These are phyloP conservation scores for Acronicta psi DNA, from an alignment of 2,888 invertebrate species.

Conservation along the genomic window DNA sequence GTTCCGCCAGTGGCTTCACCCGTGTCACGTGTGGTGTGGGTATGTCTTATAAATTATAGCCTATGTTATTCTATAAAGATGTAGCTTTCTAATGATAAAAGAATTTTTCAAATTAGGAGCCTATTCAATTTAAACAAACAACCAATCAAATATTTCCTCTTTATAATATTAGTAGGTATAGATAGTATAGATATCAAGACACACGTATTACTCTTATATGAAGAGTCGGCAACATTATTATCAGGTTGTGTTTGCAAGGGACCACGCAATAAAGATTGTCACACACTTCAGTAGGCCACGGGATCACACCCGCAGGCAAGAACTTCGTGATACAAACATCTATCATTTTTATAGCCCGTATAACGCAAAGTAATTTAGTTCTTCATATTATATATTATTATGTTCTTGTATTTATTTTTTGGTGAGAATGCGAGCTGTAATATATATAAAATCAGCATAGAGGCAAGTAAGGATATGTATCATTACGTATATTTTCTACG, in stretches of 20 bases:
- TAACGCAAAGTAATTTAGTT: conserved; percentile 33
- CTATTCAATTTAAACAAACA: too few species aligned
- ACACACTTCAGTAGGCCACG: conserved; percentile 18
- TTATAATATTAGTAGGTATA: too few species aligned
- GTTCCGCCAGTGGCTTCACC: too few species aligned
- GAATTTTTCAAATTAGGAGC: too few species aligned
- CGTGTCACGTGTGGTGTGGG: too few species aligned
- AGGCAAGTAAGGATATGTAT: too few species aligned
- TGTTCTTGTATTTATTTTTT: not conserved
- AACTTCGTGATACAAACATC: conserved; percentile 32
- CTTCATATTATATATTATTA: conserved; percentile 4
- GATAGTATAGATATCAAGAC: too few species aligned
- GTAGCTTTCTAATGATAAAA: too few species aligned
- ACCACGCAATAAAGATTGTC: conserved; percentile 38
- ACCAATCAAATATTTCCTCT: too few species aligned
- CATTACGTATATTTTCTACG: too few species aligned
- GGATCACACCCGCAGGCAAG: conserved; percentile 26
- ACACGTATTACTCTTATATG: not conserved
- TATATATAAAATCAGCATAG: not conserved
- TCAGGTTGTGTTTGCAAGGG: conserved; percentile 22
- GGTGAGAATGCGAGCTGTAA: not conserved
- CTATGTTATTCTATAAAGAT: too few species aligned
- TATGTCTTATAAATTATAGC: too few species aligned
- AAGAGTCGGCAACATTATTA: not conserved
- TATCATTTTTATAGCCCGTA: conserved; percentile 36